A percentile compares a stretch with the other conserved stretches of the same genome.
These are phyloP conservation scores for Laticauda colubrina DNA, from an alignment of 2,113 vertebrate genomes.

Conservation along the genomic window DNA sequence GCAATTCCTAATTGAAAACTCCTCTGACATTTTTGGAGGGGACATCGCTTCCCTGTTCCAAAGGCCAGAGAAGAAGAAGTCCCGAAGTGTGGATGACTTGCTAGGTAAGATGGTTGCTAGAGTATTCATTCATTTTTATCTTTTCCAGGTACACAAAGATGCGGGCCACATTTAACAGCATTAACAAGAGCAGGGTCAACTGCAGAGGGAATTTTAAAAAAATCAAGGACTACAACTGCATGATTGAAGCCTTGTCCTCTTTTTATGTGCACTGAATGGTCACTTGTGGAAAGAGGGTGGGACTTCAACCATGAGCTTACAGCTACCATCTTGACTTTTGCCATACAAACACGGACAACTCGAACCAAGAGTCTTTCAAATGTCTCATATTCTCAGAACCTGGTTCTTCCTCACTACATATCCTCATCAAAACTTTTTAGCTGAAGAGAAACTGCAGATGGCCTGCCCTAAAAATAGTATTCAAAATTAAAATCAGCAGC, in stretches of 20 bases:
- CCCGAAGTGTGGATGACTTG: conserved; percentile 48
- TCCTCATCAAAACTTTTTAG: background rate
- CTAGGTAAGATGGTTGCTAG: conserved; percentile 52
- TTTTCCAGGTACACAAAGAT: background rate
- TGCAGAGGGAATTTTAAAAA: background rate
- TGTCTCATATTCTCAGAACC: background rate
- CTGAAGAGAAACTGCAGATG: background rate
- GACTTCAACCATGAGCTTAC: background rate
- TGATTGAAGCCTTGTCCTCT: background rate
- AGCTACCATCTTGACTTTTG: background rate
- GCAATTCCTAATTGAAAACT: conserved; percentile 77
- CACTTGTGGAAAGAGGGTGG: background rate
- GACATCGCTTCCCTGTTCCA: conserved; percentile 69
- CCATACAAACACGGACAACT: background rate
- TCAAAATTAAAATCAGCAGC: background rate
- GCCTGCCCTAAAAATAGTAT: background rate
- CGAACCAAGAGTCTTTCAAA: background rate
- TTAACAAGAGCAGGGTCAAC: background rate
- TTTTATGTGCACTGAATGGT: background rate
- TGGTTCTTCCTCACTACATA: background rate
- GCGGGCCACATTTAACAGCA: background rate
- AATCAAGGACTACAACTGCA: background rate
- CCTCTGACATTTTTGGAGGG: conserved; percentile 72
- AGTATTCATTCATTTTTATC: background rate
- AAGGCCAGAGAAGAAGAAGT: conserved; percentile 52